These are phyloP conservation scores for Metalampra italica DNA, from an alignment of 2,888 invertebrate species.

Conservation along the genomic window DNA sequence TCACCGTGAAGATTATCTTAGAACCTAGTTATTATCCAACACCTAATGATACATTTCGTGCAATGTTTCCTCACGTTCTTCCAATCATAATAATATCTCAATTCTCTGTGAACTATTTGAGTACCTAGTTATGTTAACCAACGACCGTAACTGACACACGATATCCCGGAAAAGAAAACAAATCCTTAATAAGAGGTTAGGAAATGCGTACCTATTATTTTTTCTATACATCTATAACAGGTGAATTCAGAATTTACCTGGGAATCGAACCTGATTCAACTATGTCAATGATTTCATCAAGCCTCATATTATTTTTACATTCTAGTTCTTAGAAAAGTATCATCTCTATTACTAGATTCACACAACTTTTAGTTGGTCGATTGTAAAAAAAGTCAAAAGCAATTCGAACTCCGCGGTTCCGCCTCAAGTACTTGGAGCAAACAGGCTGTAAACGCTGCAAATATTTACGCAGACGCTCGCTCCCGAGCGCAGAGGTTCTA, in stretches of 20 bases:
- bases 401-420: background rate
- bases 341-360: no score
- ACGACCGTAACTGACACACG: no score
- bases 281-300: no score
- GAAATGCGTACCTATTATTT: no score
- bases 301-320: no score
- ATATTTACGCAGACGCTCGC: constrained; percentile 29
- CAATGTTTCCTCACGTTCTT: background rate
- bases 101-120: background rate
- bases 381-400: background rate
- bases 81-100: background rate
- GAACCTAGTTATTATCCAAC: background rate
- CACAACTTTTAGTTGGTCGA: background rate
- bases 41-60: background rate
- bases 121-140: no score
- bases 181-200: no score
- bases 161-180: no score
- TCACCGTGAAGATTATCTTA: constrained; percentile 7
- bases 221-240: no score
- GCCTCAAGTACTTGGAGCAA: constrained; percentile 34
- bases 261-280: no score
- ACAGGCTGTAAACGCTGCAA: constrained; percentile 32
- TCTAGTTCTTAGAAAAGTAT: no score
- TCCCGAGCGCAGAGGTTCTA: constrained; percentile 6
- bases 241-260: no score